Conservation (phyloP, 2,113 vertebrate genomes). For the Conger conger region DNA sequence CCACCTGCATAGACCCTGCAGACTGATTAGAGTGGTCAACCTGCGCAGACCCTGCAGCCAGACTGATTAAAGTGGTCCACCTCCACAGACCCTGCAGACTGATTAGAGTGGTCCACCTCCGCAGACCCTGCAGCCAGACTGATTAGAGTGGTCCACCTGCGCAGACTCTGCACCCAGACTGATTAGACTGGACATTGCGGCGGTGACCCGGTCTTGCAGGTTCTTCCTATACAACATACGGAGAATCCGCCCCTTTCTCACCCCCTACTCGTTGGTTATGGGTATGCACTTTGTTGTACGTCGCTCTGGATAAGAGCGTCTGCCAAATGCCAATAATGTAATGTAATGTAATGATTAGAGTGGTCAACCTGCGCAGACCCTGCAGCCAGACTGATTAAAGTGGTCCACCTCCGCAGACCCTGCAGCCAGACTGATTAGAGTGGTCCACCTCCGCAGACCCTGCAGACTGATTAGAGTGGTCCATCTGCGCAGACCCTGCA, state of each 20-base stretch:
- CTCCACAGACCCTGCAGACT: no score
- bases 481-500: neutral
- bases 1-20: neutral
- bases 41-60: neutral
- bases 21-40: neutral
- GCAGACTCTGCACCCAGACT: neutral
- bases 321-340: no score
- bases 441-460: neutral
- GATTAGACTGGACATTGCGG: neutral
- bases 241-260: no score
- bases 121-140: neutral
- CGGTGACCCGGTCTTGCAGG: no score
- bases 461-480: neutral
- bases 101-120: neutral
- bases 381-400: neutral
- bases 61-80: neutral
- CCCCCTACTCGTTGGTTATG: no score
- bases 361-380: no score
- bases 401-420: no score
- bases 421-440: neutral
- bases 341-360: no score
- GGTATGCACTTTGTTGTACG: no score
- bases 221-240: no score
- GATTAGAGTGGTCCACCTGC: neutral
- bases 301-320: no score